Base-by-base conservation (phyloP, 1,140 invertebrate species). In the Drosophila erecta region DNA sequence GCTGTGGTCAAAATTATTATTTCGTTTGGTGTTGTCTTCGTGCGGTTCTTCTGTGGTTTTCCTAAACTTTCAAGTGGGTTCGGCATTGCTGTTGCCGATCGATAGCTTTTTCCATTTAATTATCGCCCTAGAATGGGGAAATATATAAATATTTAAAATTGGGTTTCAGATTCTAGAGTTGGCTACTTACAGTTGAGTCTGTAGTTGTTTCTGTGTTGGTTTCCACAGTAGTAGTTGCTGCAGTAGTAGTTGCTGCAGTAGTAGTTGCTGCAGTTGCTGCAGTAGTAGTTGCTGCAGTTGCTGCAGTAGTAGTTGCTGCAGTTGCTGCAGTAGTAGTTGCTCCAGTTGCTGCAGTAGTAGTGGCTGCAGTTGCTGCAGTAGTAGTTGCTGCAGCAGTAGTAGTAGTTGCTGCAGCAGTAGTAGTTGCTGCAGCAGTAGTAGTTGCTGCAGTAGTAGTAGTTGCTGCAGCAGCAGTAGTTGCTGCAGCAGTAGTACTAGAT, bases 1-100 rank as follows among this genome's bases (percentile, higher is more conserved):
- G 53, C 43, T 43, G 10, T 37, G 12, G 27, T 24, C 22, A n/a
- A 44, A 51, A 58, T 49, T 58, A 51, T 40, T 27, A 50, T 35
- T 67, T 50, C 17, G 38, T 5, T 65, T 6, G 44, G 2, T 64
- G 27, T 17, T 35, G 20, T 43, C 44, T 37, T 35, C 6, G 27
- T 14, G 44, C 33, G 11, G n/a, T 57, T 62, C 8, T n/a, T 15
- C 10, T 3, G 40, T 49, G 30, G 3, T 27, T 30, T 61, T 54
- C 2, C 27, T 22, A 4, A 10, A 14, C 5, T 2, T 47, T n/a
- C 50, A 1, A 20, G 27, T 38, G 4, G 11, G 0, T 3, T 5
- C 8, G 14, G 33, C 11, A 30, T 27, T 8, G 15, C 7, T 33
- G 51, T 1, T 55, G 12, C 6, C 11, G 37, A 24, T 43, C 27